Base-by-base conservation (phyloP, 1,140 invertebrate species). In the Armadillidium nasatum region DNA sequence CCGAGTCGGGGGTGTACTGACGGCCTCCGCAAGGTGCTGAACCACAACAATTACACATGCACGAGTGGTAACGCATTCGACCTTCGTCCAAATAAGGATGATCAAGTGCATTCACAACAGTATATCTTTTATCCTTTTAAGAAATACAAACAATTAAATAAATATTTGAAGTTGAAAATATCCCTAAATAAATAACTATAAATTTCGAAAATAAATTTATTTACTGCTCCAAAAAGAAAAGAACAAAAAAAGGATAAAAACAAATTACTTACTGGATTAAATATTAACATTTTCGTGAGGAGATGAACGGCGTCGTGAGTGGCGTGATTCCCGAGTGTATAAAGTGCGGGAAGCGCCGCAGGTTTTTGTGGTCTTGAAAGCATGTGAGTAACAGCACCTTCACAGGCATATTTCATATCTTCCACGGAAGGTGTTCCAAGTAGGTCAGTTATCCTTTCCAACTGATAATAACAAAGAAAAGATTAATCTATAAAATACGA, bases 61-160 rank as follows among this genome's bases (percentile, higher is more conserved):
- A 99, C 66, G 97, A 99, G 87, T 99, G 97, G 87, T 98, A 99
- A 82, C 97, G 89, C 79, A 99, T 88, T 81, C 97, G 89, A 71
- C 97, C 97, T 85, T 99, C 97, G 83, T 98, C 96, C 75, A 99
- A 88, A 86, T 98, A 99, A 13, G 95, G 94, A 88, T 98, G 96
- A 76, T 93, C 91, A 79, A 99, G 87, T 7, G 97, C 97, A 84
- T 98, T 93, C 50, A 93, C 90, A 69, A 98, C 95, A 9, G 91
- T 93, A 84, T 98, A 96, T 83, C 97, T 89, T 86, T 97, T 97
- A 82, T 95, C 92, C 92, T 95, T 84, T n/a, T 0, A 85, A 84
- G 77, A 67, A 76, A 77, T 77, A 75, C 22, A 78, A 73, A 50
- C 15, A 71, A 44, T 43, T 72, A 23, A 70, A 80, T 22, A n/a